These are phyloP conservation scores for Micronycteris hirsuta DNA, from an alignment of 2,113 vertebrate species.

Conservation along the genomic window DNA sequence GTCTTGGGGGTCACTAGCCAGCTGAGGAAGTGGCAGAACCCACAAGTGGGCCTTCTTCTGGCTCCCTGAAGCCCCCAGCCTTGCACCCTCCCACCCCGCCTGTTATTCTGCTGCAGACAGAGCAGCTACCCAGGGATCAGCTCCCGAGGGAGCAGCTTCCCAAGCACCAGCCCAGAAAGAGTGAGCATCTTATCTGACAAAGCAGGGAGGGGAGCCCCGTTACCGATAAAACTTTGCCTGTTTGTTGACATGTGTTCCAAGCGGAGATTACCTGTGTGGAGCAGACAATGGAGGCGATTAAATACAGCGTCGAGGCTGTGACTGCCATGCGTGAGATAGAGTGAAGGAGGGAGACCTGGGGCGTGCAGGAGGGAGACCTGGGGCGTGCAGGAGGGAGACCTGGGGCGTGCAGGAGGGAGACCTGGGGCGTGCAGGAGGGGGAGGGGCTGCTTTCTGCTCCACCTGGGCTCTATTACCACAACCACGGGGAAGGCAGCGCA, in stretches of 20 bases:
- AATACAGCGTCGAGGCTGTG: background rate
- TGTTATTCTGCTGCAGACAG: rapidly evolving
- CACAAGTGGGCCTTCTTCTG: rapidly evolving
- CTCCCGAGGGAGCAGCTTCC: rapidly evolving
- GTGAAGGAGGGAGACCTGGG: background rate
- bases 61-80: background rate
- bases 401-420: background rate
- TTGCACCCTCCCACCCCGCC: background rate
- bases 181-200: background rate
- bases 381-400: rapidly evolving
- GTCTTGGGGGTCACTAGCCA: background rate
- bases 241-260: slow-evolving; percentile 30
- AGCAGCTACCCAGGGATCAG: rapidly evolving
- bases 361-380: rapidly evolving
- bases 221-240: background rate
- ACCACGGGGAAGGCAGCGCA: rapidly evolving
- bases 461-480: background rate
- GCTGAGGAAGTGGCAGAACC: too few relatives aligned
- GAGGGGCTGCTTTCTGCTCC: rapidly evolving
- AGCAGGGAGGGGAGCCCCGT: background rate
- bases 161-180: rapidly evolving
- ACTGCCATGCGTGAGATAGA: background rate
- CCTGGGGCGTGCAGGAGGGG: rapidly evolving
- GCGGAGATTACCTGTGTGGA: background rate
- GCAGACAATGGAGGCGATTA: slow-evolving; percentile 18